Conservation (phyloP, 2,113 vertebrate genomes). For the Gavia stellata region DNA sequence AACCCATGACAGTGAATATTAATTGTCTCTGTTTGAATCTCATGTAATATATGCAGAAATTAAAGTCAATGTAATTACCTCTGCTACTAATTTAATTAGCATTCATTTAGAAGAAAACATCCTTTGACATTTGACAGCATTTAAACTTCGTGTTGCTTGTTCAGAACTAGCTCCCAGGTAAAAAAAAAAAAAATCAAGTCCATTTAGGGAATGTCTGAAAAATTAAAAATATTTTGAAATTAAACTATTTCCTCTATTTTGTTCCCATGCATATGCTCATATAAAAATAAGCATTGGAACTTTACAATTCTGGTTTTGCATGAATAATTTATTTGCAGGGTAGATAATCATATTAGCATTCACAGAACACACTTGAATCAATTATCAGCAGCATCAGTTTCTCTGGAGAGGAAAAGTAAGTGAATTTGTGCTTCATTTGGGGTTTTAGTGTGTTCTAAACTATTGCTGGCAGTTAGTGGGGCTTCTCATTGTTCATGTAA, state of each 20-base stretch:
- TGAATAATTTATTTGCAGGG: neutral
- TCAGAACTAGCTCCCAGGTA: neutral
- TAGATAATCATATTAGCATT: neutral
- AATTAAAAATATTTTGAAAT: neutral
- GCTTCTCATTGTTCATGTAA: neutral
- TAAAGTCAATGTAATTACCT: neutral
- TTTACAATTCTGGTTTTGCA: neutral
- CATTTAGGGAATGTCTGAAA: neutral
- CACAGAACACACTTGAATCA: neutral
- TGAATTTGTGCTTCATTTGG: neutral
- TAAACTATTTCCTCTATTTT: neutral
- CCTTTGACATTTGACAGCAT: neutral
- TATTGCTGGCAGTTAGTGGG: neutral
- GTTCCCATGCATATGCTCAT: neutral
- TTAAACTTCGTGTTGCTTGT: neutral
- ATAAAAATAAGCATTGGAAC: neutral
- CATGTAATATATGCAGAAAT: neutral
- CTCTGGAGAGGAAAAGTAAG: neutral
- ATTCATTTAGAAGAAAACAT: neutral
- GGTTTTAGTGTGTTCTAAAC: neutral
- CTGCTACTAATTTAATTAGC: conserved; percentile 6
- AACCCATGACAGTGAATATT: neutral
- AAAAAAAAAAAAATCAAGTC: neutral
- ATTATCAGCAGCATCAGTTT: neutral
- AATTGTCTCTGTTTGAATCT: neutral